A percentile compares a stretch with the other conserved stretches of the same genome.
phyloP scores from a whole-genome alignment of 1,140 invertebrate species.

The Meloidogyne hapla region DNA sequence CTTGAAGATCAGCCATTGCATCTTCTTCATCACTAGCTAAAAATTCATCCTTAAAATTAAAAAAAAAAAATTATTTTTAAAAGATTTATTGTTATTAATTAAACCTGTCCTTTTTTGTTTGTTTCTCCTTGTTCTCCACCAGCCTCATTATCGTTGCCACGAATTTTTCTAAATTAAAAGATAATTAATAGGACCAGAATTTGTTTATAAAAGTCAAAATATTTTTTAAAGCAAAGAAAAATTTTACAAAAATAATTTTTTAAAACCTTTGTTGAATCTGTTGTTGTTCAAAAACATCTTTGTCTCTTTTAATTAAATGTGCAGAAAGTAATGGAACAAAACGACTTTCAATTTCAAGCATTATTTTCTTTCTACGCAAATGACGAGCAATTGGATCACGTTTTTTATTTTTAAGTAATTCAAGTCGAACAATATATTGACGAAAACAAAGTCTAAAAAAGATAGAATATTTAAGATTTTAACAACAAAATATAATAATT shows the following conservation, averaged over 20 bases:
- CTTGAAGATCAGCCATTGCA: conserved; percentile 59
- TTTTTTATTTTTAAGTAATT: conserved; percentile 42
- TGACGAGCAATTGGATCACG: conserved; percentile 51
- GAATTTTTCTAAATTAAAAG: conserved; percentile 33
- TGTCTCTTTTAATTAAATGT: conserved; percentile 28
- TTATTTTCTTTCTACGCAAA: conserved; percentile 42
- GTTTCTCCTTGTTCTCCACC: conserved; percentile 25
- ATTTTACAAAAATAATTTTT: not conserved
- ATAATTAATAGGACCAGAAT: not conserved
- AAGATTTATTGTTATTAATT: not conserved
- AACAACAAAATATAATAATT: not conserved
- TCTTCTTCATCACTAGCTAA: conserved; percentile 59
- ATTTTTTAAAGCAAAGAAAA: too few relatives aligned
- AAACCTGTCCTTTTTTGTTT: not conserved
- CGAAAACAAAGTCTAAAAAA: conserved; percentile 49
- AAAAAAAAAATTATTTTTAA: not conserved
- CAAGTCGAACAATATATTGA: conserved; percentile 48
- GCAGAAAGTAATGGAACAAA: conserved; percentile 29
- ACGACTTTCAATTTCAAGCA: conserved; percentile 36
- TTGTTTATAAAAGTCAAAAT: too few relatives aligned
- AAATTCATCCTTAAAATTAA: conserved; percentile 53
- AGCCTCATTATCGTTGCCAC: conserved; percentile 35
- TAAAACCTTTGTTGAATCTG: conserved; percentile 39
- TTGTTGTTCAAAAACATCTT: conserved; percentile 33
- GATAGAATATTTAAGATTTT: not conserved